These are phyloP conservation scores for Bellardia pandia DNA, from an alignment of 2,888 invertebrate species.

Conservation along the genomic window DNA sequence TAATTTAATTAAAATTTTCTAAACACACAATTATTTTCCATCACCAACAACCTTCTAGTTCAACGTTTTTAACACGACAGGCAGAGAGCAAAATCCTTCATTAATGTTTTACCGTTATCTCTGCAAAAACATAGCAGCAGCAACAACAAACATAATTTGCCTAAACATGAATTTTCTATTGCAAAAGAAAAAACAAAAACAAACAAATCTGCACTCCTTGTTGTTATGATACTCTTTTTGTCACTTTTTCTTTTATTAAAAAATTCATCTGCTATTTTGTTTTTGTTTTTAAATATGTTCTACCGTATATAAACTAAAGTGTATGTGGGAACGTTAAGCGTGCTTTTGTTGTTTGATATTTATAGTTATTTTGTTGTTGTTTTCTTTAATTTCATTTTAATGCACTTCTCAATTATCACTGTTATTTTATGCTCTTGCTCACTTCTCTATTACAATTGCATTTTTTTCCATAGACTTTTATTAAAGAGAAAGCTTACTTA, in stretches of 20 bases:
- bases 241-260: conserved; percentile 16
- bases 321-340: background rate
- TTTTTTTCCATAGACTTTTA: background rate
- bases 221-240: conserved; percentile 37
- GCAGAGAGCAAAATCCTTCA: conserved; percentile 44
- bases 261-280: conserved; percentile 9
- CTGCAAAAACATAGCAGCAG: conserved; percentile 13
- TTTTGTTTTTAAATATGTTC: background rate
- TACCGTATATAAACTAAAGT: background rate
- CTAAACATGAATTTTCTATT: conserved; percentile 50
- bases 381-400: conserved; percentile 52
- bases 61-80: conserved; percentile 62
- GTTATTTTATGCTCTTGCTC: conserved; percentile 74
- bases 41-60: conserved; percentile 60
- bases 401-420: conserved; percentile 74
- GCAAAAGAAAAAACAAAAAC: background rate
- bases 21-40: background rate
- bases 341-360: conserved; percentile 47
- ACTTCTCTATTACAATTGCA: conserved; percentile 9
- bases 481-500: background rate
- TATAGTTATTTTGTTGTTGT: conserved; percentile 34
- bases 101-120: conserved; percentile 60
- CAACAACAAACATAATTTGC: conserved; percentile 16
- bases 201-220: background rate
- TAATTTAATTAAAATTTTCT: conserved; percentile 21